Conservation (phyloP, 2,888 invertebrate species). For the Andrena trimmerana region DNA sequence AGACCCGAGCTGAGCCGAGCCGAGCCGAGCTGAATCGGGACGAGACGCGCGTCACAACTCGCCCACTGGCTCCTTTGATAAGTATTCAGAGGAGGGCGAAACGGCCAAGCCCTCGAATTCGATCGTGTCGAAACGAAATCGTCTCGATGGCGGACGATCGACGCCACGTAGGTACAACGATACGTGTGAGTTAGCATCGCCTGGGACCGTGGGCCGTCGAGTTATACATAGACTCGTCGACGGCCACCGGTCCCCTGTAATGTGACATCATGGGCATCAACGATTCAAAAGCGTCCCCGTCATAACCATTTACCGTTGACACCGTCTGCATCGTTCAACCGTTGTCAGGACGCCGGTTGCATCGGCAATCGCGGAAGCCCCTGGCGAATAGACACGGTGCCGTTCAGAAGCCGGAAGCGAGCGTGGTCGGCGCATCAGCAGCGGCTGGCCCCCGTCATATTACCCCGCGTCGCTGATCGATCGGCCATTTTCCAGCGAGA, state of each 20-base stretch:
- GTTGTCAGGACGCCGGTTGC: constrained; percentile 73
- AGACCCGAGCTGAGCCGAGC: too few species aligned
- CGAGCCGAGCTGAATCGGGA: too few species aligned
- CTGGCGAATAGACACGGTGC: neutral
- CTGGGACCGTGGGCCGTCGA: constrained; percentile 45
- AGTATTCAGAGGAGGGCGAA: neutral
- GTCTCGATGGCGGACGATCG: neutral
- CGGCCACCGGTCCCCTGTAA: constrained; percentile 67
- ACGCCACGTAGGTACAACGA: too few species aligned
- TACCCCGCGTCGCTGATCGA: constrained; percentile 62
- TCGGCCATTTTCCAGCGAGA: constrained; percentile 57
- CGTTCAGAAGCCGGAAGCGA: constrained; percentile 66
- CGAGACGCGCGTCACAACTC: neutral
- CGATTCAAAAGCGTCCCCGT: constrained; percentile 79
- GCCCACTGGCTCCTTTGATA: neutral
- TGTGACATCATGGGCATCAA: constrained; percentile 77
- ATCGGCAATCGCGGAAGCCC: constrained; percentile 73
- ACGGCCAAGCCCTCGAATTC: constrained; percentile 6
- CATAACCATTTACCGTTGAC: constrained; percentile 82
- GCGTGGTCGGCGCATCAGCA: constrained; percentile 49
- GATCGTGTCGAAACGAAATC: constrained; percentile 10
- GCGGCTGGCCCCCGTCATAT: constrained; percentile 43
- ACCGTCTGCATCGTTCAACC: constrained; percentile 80
- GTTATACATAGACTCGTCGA: constrained; percentile 29
- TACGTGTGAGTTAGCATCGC: neutral